phyloP scores from a whole-genome alignment of 2,888 invertebrate genomes.

The Amphipyra tragopoginis region DNA sequence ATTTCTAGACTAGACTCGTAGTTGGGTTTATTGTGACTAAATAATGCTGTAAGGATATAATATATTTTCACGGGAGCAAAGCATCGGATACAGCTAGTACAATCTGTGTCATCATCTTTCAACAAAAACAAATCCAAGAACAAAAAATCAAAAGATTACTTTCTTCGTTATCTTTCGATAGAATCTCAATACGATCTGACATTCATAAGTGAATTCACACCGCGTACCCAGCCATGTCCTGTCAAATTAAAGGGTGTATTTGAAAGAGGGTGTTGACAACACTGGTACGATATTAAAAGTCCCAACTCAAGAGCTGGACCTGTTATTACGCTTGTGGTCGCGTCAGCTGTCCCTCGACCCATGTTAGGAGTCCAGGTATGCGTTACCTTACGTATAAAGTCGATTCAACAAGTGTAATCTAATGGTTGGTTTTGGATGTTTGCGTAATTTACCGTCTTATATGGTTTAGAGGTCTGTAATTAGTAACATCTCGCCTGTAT shows the following conservation, averaged over 20 bases:
- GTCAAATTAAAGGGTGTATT: slow-evolving; percentile 69
- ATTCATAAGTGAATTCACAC: slow-evolving; percentile 49
- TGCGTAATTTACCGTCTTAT: slow-evolving; percentile 1
- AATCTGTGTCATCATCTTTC: not conserved
- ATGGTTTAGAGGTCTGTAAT: too few relatives aligned
- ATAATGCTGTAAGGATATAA: too few relatives aligned
- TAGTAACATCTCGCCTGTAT: too few relatives aligned
- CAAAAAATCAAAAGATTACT: slow-evolving; percentile 8
- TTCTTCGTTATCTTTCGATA: slow-evolving; percentile 8
- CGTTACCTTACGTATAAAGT: slow-evolving; percentile 58
- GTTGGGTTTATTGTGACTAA: too few relatives aligned
- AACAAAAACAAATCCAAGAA: not conserved
- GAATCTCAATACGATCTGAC: slow-evolving; percentile 33
- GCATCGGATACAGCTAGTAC: too few relatives aligned
- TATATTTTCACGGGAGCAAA: too few relatives aligned
- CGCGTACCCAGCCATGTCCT: slow-evolving; percentile 49
- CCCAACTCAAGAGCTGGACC: slow-evolving; percentile 72
- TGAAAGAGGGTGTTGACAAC: slow-evolving; percentile 65
- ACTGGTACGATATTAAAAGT: slow-evolving; percentile 76
- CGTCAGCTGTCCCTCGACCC: slow-evolving; percentile 78
- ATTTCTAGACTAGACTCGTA: too few relatives aligned
- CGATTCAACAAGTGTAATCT: slow-evolving; percentile 72
- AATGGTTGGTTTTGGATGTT: slow-evolving; percentile 17
- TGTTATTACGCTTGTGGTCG: slow-evolving; percentile 72
- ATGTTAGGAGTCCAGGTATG: slow-evolving; percentile 65